These are phyloP conservation scores for Apoderus coryli DNA, from an alignment of 2,888 invertebrate genomes.

Conservation along the genomic window DNA sequence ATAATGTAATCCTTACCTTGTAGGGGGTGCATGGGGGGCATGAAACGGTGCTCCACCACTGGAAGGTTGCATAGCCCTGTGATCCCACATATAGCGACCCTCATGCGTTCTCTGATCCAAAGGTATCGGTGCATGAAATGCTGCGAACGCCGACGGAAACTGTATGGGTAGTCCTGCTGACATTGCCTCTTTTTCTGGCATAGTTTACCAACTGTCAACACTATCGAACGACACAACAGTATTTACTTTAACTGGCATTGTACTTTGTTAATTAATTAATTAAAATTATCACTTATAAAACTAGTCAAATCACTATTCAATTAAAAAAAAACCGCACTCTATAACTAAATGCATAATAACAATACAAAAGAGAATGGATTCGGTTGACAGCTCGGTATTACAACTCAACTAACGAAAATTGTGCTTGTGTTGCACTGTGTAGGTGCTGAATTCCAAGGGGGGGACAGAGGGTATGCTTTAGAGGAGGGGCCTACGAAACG, in stretches of 20 bases:
- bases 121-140: slow-evolving; percentile 43
- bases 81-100: slow-evolving; percentile 32
- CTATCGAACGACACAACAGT: not conserved
- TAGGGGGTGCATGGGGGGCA: slow-evolving; percentile 18
- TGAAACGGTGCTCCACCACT: slow-evolving; percentile 27
- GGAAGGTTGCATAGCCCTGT: slow-evolving; percentile 29
- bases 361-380: slow-evolving; percentile 31
- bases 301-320: too few species aligned
- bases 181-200: slow-evolving; percentile 34
- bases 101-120: slow-evolving; percentile 42
- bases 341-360: too few species aligned
- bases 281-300: too few species aligned
- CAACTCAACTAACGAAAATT: slow-evolving; percentile 37
- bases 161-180: slow-evolving; percentile 32
- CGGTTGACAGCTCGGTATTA: slow-evolving; percentile 35
- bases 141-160: slow-evolving; percentile 35
- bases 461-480: too few species aligned
- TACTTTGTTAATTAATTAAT: slow-evolving; percentile 24
- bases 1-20: too few species aligned
- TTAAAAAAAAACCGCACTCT: too few species aligned
- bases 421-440: too few species aligned
- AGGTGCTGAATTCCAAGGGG: too few species aligned
- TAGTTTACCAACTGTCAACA: slow-evolving; percentile 15
- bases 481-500: too few species aligned
- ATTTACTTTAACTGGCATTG: slow-evolving; percentile 11